Evolutionary conservation across 2,113 vertebrate genomes (phyloP).

Genomic region (Pachycephala philippinensis): DNA sequence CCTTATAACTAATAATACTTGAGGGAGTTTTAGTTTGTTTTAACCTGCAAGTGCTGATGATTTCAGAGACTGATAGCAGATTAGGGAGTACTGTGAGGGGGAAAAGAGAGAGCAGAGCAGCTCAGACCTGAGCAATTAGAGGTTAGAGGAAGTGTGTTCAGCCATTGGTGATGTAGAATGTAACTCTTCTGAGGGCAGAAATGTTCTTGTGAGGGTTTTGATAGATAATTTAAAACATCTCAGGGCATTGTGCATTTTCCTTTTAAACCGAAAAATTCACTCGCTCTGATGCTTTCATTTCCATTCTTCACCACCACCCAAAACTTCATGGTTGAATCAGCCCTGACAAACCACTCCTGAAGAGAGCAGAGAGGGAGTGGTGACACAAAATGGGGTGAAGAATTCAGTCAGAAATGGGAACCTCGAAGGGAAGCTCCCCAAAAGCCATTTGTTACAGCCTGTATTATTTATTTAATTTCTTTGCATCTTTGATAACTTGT

Average conservation of each 20-base stretch:
- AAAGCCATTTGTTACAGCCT: not conserved
- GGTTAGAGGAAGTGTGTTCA: not conserved
- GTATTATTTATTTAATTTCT: not conserved
- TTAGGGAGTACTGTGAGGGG: not conserved
- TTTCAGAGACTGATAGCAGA: slow-evolving; percentile 20
- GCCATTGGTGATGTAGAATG: not conserved
- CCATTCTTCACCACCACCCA: not conserved
- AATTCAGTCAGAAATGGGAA: not conserved
- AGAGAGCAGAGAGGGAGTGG: not conserved
- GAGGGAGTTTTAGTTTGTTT: slow-evolving; percentile 17
- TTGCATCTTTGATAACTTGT: not conserved
- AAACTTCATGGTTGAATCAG: not conserved
- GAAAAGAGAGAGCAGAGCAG: not conserved
- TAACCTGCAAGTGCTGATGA: not conserved
- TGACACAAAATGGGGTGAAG: not conserved
- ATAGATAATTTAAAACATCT: not conserved
- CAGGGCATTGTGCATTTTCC: not conserved
- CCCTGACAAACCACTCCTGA: not conserved
- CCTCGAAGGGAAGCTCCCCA: not conserved
- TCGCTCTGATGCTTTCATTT: not conserved
- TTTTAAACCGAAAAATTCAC: not conserved
- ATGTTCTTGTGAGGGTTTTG: not conserved
- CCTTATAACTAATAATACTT: not conserved
- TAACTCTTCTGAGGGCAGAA: not conserved
- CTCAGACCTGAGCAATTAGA: not conserved